These are phyloP conservation scores for Leuciscus idus DNA, from an alignment of 2,113 vertebrate species.

Conservation along the genomic window DNA sequence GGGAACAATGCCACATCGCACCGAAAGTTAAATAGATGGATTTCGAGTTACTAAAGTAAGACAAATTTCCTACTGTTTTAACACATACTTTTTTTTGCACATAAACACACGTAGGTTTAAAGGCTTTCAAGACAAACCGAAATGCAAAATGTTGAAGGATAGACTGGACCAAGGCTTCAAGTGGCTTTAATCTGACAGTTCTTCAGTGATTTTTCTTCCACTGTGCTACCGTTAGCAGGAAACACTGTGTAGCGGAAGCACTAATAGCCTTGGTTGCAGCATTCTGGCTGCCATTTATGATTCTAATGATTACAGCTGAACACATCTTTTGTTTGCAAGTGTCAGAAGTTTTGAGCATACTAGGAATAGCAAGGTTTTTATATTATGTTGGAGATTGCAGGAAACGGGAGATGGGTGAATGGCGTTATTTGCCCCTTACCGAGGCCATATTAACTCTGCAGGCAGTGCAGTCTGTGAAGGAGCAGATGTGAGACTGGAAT, in stretches of 20 bases:
- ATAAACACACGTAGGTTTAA: neutral
- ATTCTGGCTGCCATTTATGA: slow-evolving; percentile 28
- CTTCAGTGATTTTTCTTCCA: neutral
- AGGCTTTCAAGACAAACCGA: neutral
- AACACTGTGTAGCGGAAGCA: neutral
- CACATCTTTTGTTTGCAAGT: slow-evolving; percentile 39
- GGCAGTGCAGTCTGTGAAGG: slow-evolving; percentile 67
- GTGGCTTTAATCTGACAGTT: slow-evolving; percentile 14
- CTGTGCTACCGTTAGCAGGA: neutral
- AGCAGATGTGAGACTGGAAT: slow-evolving; percentile 65
- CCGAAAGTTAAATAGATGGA: slow-evolving; percentile 55
- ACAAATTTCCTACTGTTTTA: slow-evolving; percentile 37
- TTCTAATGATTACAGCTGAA: slow-evolving; percentile 45
- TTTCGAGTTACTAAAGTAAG: slow-evolving; percentile 56
- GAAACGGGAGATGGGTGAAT: slow-evolving; percentile 50
- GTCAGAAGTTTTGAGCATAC: slow-evolving; percentile 17
- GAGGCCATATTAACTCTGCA: slow-evolving; percentile 65
- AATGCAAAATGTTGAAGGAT: neutral
- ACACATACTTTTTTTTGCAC: neutral
- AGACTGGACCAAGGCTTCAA: neutral
- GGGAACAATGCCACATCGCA: slow-evolving; percentile 40
- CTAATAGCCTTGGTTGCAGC: slow-evolving; percentile 4
- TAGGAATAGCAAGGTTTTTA: slow-evolving; percentile 41
- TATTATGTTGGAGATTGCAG: neutral
- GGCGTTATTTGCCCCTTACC: slow-evolving; percentile 63